These are phyloP conservation scores for Hydropotes inermis DNA, from an alignment of 2,113 vertebrate genomes.

Conservation along the genomic window DNA sequence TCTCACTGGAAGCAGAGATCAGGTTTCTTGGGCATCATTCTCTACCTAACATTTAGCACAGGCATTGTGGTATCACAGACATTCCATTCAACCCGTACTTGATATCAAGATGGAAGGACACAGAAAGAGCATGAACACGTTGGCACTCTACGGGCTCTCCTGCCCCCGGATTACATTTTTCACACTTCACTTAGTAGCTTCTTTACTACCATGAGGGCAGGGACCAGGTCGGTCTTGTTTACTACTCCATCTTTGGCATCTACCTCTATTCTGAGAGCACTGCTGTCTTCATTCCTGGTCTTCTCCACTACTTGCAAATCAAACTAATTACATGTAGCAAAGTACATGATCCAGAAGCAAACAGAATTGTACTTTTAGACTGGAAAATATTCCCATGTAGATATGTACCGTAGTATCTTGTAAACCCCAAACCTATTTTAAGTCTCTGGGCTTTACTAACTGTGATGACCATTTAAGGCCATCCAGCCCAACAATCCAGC, in stretches of 20 bases:
- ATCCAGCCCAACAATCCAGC: conserved; percentile 34
- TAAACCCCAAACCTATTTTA: conserved; percentile 44
- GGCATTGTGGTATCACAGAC: background rate
- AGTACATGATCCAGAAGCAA: background rate
- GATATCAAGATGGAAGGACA: background rate
- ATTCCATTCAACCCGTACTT: background rate
- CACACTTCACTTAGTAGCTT: background rate
- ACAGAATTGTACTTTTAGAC: background rate
- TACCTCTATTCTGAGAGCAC: background rate
- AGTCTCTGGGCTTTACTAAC: conserved; percentile 35
- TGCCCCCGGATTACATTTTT: background rate
- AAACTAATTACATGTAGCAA: background rate
- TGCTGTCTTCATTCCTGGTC: background rate
- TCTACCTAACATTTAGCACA: background rate
- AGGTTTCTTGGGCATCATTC: background rate
- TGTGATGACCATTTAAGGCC: conserved; percentile 57
- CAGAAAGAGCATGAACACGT: background rate
- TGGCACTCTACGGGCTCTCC: background rate
- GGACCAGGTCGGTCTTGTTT: background rate
- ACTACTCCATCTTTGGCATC: background rate
- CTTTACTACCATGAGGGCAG: background rate
- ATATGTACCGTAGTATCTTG: background rate
- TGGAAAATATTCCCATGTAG: background rate
- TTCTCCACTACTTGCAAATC: background rate
- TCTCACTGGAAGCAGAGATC: background rate